Conservation (phyloP, 35 echinoderm and acorn worm genomes). For the Heliocidaris tuberculata region DNA sequence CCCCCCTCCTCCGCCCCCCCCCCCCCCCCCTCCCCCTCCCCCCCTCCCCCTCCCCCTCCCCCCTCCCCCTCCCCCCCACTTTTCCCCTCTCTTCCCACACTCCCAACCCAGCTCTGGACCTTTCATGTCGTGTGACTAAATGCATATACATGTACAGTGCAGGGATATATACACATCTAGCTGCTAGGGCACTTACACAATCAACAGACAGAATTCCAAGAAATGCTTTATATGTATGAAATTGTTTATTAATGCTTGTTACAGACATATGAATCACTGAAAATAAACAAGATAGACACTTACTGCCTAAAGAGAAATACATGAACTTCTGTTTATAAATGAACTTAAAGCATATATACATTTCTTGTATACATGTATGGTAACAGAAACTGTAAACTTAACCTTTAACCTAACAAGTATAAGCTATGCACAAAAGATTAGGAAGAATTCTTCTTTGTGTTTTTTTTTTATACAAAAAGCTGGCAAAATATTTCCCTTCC, state of each 20-base stretch:
- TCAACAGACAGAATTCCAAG: not conserved
- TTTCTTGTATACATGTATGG: constrained; percentile 21
- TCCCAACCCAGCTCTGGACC: not conserved
- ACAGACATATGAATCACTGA: not conserved
- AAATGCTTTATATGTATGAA: constrained; percentile 12
- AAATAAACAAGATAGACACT: constrained; percentile 18
- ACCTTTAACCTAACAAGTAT: not conserved
- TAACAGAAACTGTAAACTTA: not conserved
- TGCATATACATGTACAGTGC: no score
- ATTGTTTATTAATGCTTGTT: constrained; percentile 34
- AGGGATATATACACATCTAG: no score
- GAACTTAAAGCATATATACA: constrained; percentile 43
- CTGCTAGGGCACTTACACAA: not conserved
- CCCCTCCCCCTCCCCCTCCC: not conserved
- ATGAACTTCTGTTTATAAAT: constrained; percentile 17
- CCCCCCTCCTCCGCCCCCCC: not conserved
- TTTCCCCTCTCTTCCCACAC: not conserved
- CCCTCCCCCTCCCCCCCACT: no score
- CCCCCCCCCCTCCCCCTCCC: no score
- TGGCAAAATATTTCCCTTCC: constrained; percentile 28
- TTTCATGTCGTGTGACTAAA: no score
- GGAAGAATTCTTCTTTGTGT: not conserved
- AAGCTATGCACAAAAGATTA: constrained; percentile 12
- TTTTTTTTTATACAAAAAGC: constrained; percentile 23
- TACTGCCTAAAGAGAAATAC: not conserved